Evolutionary conservation across 30 jellyfish, hydroid and myxozoan species (phyloP).

Genomic region (Morbakka virulenta): DNA sequence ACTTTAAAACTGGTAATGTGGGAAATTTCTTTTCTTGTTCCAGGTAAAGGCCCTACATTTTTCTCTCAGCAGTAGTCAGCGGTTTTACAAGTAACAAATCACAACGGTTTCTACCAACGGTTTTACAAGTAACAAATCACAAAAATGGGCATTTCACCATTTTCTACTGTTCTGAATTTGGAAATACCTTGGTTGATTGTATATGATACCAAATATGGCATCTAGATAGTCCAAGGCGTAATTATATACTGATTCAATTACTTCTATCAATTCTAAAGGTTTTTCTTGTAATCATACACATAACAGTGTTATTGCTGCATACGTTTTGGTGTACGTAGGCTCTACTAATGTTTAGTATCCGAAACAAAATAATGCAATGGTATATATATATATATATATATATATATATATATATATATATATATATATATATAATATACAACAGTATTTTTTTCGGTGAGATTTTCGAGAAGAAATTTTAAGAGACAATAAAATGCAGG

Average conservation of each 20-base stretch:
- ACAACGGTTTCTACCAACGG: slow-evolving; percentile 48
- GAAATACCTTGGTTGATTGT: slow-evolving; percentile 59
- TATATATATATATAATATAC: too few species aligned
- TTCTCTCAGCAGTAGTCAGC: slow-evolving; percentile 58
- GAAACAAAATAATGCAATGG: slow-evolving; percentile 33
- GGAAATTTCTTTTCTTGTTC: slow-evolving; percentile 30
- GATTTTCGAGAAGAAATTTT: slow-evolving; percentile 36
- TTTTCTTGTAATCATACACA: slow-evolving; percentile 40
- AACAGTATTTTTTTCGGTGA: too few species aligned
- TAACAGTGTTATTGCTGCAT: slow-evolving; percentile 39
- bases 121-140: slow-evolving; percentile 49
- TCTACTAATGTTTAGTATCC: slow-evolving; percentile 47
- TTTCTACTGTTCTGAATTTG: slow-evolving; percentile 37
- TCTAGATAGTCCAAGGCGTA: slow-evolving; percentile 63
- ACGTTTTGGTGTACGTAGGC: slow-evolving; percentile 48
- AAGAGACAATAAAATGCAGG: slow-evolving; percentile 64
- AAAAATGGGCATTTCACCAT: slow-evolving; percentile 58
- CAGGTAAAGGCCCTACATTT: slow-evolving; percentile 37
- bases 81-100: slow-evolving; percentile 44
- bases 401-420: too few species aligned
- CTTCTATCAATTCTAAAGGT: slow-evolving; percentile 57
- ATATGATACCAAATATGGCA: slow-evolving; percentile 48
- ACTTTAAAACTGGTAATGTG: slow-evolving; percentile 40
- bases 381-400: too few species aligned
- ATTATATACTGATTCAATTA: slow-evolving; percentile 45